Conservation (phyloP, 1,140 invertebrate genomes). For the Doryteuthis pealeii region DNA sequence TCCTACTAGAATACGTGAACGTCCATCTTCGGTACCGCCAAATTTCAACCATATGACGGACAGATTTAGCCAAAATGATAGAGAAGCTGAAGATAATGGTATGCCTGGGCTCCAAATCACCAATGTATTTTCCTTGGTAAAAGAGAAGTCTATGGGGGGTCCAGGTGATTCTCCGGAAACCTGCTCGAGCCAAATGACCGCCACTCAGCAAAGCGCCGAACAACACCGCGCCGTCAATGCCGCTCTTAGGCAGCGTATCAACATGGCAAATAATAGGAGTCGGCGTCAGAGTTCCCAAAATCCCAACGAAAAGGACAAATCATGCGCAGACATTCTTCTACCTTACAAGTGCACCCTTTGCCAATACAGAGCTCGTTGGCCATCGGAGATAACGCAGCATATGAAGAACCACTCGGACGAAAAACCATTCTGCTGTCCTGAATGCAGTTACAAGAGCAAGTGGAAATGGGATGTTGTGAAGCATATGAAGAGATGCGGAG, state of each 20-base stretch:
- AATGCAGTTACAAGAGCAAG: slow-evolving; percentile 58
- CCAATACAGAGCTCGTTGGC: slow-evolving; percentile 59
- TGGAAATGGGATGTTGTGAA: slow-evolving; percentile 63
- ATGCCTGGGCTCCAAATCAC: neutral
- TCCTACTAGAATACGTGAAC: neutral
- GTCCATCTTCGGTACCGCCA: slow-evolving; percentile 18
- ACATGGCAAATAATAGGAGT: neutral
- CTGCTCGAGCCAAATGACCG: slow-evolving; percentile 9
- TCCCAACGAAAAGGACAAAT: slow-evolving; percentile 13
- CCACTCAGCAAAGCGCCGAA: slow-evolving; percentile 20
- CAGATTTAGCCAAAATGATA: neutral
- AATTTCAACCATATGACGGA: neutral
- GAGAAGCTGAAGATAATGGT: neutral
- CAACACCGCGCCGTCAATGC: slow-evolving; percentile 32
- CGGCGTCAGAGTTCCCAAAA: neutral
- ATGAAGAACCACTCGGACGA: slow-evolving; percentile 61
- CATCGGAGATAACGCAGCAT: slow-evolving; percentile 59
- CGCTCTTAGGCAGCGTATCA: slow-evolving; percentile 32
- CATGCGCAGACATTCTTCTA: slow-evolving; percentile 34
- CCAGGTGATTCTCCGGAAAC: neutral
- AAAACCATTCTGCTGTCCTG: slow-evolving; percentile 57
- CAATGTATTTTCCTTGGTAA: slow-evolving; percentile 21
- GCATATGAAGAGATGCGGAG: slow-evolving; percentile 58
- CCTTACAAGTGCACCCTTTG: slow-evolving; percentile 57
- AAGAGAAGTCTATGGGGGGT: neutral